Conservation (phyloP, 2,113 vertebrate species). For the Ploceus nigricollis region DNA sequence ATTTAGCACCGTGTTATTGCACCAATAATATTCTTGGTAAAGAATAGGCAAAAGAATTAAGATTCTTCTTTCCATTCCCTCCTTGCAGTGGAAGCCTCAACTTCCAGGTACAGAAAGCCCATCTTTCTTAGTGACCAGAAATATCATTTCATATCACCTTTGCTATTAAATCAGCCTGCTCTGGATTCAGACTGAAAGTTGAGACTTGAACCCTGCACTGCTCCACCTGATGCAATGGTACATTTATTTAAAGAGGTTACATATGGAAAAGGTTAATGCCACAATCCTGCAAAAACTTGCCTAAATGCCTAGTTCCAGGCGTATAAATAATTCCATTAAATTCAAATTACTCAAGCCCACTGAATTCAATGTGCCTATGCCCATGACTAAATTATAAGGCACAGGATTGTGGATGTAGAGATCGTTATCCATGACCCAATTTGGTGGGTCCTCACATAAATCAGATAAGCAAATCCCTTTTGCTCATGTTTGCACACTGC, state of each 20-base stretch:
- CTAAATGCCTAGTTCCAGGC: neutral
- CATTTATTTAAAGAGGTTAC: neutral
- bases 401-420: neutral
- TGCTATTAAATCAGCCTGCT: neutral
- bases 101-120: neutral
- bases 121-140: neutral
- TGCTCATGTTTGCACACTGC: neutral
- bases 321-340: neutral
- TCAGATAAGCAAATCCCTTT: constrained; percentile 50
- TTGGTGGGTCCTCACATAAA: constrained; percentile 3
- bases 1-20: neutral
- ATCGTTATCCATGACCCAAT: constrained; percentile 22
- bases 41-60: neutral
- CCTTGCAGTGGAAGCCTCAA: neutral
- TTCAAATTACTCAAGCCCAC: neutral
- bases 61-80: neutral
- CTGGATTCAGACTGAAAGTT: neutral
- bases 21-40: neutral
- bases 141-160: neutral
- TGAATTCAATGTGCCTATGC: neutral
- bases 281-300: constrained; percentile 2
- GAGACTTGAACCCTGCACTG: neutral
- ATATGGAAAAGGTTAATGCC: neutral
- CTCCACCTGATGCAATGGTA: neutral
- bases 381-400: constrained; percentile 28